These are phyloP conservation scores for Zoanthus solanderi DNA, from an alignment of 92 coral and sea anemone species.

Conservation along the genomic window DNA sequence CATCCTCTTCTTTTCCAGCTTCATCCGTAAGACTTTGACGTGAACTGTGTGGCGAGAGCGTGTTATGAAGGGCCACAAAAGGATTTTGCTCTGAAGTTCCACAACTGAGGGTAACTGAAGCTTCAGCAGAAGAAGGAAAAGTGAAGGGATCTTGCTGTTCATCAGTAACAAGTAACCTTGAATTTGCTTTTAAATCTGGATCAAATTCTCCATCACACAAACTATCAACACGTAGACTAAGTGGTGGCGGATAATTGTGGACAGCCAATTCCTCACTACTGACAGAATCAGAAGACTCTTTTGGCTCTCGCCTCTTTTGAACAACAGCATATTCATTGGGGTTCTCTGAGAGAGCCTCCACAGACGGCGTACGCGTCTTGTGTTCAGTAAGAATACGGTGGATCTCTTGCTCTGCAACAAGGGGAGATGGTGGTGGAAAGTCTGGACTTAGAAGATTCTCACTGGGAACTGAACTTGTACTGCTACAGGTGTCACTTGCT, in stretches of 20 bases:
- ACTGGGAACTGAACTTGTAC: conserved; percentile 62
- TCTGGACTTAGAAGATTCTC: conserved; percentile 78
- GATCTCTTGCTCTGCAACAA: conserved; percentile 76
- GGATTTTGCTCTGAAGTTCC: conserved; percentile 36
- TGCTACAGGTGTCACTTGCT: conserved; percentile 42
- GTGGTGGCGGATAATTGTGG: conserved; percentile 30
- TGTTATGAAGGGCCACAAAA: conserved; percentile 71
- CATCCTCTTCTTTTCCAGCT: background rate
- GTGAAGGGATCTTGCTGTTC: conserved; percentile 78
- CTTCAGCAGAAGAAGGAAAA: conserved; percentile 52
- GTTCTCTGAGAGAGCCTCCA: conserved; percentile 50
- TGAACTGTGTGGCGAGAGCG: conserved; percentile 69
- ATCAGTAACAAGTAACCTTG: conserved; percentile 19
- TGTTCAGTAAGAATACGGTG: conserved; percentile 68
- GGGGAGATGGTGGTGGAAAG: conserved; percentile 92
- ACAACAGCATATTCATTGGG: conserved; percentile 29
- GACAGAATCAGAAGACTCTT: conserved; percentile 10
- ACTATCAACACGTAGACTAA: conserved; percentile 69
- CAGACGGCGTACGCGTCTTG: conserved; percentile 3
- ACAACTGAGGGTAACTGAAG: background rate
- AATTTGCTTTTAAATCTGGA: background rate
- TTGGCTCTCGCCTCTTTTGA: conserved; percentile 21
- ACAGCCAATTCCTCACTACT: conserved; percentile 24
- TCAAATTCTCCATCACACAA: conserved; percentile 67
- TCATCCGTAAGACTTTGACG: conserved; percentile 66